Evolutionary conservation across 2,888 invertebrate genomes (phyloP).

Genomic region (Apamea anceps): DNA sequence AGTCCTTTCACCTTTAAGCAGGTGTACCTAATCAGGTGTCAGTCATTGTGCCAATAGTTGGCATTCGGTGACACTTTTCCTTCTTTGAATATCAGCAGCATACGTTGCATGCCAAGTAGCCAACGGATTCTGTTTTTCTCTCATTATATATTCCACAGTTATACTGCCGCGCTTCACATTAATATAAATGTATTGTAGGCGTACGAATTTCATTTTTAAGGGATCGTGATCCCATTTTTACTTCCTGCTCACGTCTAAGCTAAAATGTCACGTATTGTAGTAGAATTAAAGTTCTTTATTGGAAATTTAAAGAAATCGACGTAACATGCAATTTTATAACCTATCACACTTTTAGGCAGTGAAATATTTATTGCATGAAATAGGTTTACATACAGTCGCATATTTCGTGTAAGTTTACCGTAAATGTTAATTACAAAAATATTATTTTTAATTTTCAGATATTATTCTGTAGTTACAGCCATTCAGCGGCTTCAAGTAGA

Average conservation of each 20-base stretch:
- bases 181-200: constrained; percentile 54
- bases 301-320: not conserved
- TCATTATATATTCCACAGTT: constrained; percentile 63
- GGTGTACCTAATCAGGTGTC: constrained; percentile 58
- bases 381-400: not conserved
- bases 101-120: constrained; percentile 52
- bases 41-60: constrained; percentile 60
- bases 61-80: constrained; percentile 65
- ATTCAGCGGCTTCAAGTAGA: constrained; percentile 1
- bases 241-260: constrained; percentile 46
- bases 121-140: constrained; percentile 61
- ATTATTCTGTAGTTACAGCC: constrained; percentile 7
- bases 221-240: constrained; percentile 40
- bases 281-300: not conserved
- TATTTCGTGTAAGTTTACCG: not conserved
- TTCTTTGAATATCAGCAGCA: constrained; percentile 49
- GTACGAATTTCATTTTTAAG: constrained; percentile 53
- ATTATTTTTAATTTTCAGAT: constrained; percentile 46
- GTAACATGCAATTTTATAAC: not conserved
- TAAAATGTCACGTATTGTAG: not conserved
- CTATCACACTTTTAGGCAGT: not conserved
- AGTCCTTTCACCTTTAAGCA: constrained; percentile 34
- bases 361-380: not conserved
- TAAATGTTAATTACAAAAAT: not conserved
- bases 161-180: constrained; percentile 46